phyloP scores from a whole-genome alignment of 2,888 invertebrate genomes.

The Deladenus siricidicola region DNA sequence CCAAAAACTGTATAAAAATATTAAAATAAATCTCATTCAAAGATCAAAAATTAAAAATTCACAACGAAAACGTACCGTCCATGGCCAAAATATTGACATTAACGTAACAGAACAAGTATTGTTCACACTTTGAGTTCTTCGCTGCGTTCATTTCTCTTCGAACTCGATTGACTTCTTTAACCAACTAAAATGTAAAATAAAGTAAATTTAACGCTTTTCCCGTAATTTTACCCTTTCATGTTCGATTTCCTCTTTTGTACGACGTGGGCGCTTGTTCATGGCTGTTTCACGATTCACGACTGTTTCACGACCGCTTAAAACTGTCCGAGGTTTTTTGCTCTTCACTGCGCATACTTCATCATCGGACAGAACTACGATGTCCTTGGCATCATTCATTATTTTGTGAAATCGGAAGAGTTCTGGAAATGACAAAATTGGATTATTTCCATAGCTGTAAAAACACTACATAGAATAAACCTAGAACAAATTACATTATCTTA shows the following conservation, averaged over 20 bases:
- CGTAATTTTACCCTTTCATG: conserved; percentile 24
- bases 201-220: not conserved
- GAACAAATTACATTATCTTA: no score
- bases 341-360: not conserved
- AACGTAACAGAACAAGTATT: conserved; percentile 29
- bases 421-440: no score
- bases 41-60: no score
- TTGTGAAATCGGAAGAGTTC: no score
- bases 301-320: not conserved
- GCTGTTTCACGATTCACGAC: not conserved
- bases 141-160: conserved; percentile 30
- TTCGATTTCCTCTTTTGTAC: conserved; percentile 29
- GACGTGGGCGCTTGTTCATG: conserved; percentile 12
- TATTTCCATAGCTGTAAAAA: no score
- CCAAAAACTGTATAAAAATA: not conserved
- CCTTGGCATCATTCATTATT: not conserved
- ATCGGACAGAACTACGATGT: not conserved
- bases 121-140: conserved; percentile 37
- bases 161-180: conserved; percentile 27
- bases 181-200: conserved; percentile 9
- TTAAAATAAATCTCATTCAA: not conserved
- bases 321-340: not conserved
- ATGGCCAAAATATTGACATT: conserved; percentile 19
- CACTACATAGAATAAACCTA: no score
- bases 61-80: conserved; percentile 26